A percentile compares a stretch with the other conserved stretches of the same genome.
phyloP scores from a whole-genome alignment of 2,113 vertebrate genomes.

The Notothenia coriiceps region DNA sequence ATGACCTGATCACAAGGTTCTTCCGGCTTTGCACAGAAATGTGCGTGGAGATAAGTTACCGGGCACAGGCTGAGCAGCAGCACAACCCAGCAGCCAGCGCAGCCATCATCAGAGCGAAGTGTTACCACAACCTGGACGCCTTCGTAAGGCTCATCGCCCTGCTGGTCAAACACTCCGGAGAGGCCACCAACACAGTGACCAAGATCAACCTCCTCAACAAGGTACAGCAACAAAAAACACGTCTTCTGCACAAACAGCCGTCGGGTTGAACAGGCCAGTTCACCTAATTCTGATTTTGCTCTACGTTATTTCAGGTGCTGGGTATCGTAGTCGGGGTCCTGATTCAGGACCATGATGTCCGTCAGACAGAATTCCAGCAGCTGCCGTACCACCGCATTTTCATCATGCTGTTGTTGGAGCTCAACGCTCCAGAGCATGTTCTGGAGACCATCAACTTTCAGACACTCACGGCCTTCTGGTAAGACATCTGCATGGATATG shows the following conservation, averaged over 20 bases:
- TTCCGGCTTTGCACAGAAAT: constrained; percentile 99
- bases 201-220: constrained; percentile 99
- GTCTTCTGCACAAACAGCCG: not conserved
- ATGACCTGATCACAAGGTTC: constrained; percentile 97
- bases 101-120: constrained; percentile 98
- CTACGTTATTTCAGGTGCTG: constrained; percentile 85
- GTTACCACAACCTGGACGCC: constrained; percentile 98
- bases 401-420: constrained; percentile 98
- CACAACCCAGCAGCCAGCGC: constrained; percentile 97
- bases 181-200: constrained; percentile 98
- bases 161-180: constrained; percentile 98
- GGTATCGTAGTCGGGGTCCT: constrained; percentile 98
- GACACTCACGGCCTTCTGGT: constrained; percentile 99
- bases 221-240: constrained; percentile 68
- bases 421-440: constrained; percentile 98
- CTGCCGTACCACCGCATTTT: constrained; percentile 98
- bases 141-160: constrained; percentile 97
- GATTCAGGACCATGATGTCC: constrained; percentile 97
- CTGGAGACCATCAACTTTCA: constrained; percentile 99
- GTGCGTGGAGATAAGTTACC: constrained; percentile 99
- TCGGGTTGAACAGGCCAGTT: not conserved
- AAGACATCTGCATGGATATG: constrained; percentile 17
- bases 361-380: constrained; percentile 98
- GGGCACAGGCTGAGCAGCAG: constrained; percentile 97
- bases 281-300: not conserved